These are phyloP conservation scores for Cyphomyrmex costatus DNA, from an alignment of 1,140 invertebrate species.

Conservation along the genomic window DNA sequence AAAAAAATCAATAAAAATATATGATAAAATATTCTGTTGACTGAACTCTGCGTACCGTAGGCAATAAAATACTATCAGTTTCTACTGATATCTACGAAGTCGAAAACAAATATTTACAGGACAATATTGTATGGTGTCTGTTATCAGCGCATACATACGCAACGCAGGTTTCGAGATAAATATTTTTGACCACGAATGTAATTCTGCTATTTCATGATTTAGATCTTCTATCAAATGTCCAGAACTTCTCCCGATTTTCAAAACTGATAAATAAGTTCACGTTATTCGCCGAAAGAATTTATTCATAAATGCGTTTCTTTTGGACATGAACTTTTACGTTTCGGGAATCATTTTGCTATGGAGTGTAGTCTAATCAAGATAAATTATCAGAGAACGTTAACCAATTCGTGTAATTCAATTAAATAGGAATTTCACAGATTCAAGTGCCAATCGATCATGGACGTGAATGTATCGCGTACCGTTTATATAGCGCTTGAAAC, in stretches of 20 bases:
- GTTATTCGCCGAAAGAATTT: not conserved
- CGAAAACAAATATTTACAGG: slow-evolving; percentile 59
- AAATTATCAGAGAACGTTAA: slow-evolving; percentile 19
- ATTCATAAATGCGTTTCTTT: not conserved
- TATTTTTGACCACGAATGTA: slow-evolving; percentile 48
- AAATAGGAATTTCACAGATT: slow-evolving; percentile 48
- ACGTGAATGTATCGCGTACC: slow-evolving; percentile 35
- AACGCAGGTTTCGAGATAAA: slow-evolving; percentile 37
- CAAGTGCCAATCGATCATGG: slow-evolving; percentile 37
- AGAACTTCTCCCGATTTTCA: not conserved
- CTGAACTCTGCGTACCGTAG: not conserved
- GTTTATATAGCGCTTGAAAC: slow-evolving; percentile 35
- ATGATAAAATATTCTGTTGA: slow-evolving; percentile 31
- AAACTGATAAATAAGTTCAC: slow-evolving; percentile 10
- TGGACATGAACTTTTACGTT: not conserved
- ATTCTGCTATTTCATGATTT: slow-evolving; percentile 33
- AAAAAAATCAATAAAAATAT: slow-evolving; percentile 11
- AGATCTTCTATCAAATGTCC: slow-evolving; percentile 24
- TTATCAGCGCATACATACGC: not conserved
- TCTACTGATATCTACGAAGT: slow-evolving; percentile 23
- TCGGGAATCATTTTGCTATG: not conserved
- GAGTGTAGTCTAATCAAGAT: not conserved
- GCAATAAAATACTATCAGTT: slow-evolving; percentile 44
- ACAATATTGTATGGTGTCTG: slow-evolving; percentile 21
- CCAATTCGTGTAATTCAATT: slow-evolving; percentile 30